These are phyloP conservation scores for Drosophila nebulosa DNA, from an alignment of 1,140 invertebrate genomes.

Conservation along the genomic window DNA sequence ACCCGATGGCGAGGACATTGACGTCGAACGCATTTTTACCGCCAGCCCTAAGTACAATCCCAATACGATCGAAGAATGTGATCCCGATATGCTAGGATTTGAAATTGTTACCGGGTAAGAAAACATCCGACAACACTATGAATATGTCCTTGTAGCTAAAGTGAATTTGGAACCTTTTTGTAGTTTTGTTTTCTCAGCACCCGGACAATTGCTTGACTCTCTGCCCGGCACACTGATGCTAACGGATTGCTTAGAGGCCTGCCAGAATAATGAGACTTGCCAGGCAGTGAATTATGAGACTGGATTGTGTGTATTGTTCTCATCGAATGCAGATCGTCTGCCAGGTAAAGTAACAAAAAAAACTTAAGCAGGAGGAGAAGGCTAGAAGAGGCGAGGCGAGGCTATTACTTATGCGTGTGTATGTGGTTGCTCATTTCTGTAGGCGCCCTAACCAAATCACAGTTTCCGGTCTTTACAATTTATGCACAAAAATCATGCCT, in stretches of 20 bases:
- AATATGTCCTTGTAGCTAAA: background rate
- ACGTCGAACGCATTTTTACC: constrained; percentile 20
- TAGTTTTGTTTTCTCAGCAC: constrained; percentile 92
- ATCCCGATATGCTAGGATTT: constrained; percentile 92
- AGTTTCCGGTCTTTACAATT: constrained; percentile 97
- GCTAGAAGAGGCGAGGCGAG: too few species aligned
- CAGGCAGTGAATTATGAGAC: constrained; percentile 96
- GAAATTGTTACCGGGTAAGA: constrained; percentile 92
- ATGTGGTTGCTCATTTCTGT: too few species aligned
- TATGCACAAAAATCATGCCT: constrained; percentile 97
- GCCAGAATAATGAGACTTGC: constrained; percentile 92
- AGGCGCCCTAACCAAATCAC: constrained; percentile 93
- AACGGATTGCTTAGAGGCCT: constrained; percentile 94
- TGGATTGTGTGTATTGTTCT: constrained; percentile 94
- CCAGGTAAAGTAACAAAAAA: constrained; percentile 85
- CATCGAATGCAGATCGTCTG: constrained; percentile 90
- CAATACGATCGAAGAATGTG: constrained; percentile 83
- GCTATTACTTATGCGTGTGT: too few species aligned
- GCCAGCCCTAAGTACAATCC: constrained; percentile 19
- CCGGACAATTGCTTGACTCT: constrained; percentile 92
- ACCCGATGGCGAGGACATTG: constrained; percentile 20
- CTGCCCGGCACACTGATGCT: constrained; percentile 94
- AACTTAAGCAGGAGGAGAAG: background rate
- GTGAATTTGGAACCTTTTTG: background rate
- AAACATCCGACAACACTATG: too few species aligned